phyloP scores from a whole-genome alignment of 2,797 vertebrate genomes.

The Antennarius maculatus region DNA sequence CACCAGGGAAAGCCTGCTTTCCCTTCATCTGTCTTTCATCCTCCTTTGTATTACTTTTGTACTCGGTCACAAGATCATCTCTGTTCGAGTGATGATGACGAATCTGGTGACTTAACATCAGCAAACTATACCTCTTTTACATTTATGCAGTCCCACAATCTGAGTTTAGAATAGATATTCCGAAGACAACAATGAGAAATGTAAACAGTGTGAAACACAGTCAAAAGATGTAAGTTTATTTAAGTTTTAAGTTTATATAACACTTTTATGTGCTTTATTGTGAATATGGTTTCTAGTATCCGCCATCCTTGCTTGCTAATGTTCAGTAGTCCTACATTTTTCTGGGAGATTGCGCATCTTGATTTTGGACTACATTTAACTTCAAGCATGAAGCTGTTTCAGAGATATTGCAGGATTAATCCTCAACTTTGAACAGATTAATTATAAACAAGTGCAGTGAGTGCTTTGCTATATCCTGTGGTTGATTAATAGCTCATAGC shows the following conservation, averaged over 20 bases:
- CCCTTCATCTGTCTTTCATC: conserved; percentile 11
- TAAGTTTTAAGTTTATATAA: conserved; percentile 8
- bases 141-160: neutral
- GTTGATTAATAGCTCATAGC: neutral
- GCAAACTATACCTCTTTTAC: too few species aligned
- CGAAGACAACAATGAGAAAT: neutral
- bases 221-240: neutral
- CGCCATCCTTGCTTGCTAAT: neutral
- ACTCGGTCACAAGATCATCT: neutral
- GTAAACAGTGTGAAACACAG: neutral
- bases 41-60: neutral
- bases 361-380: too few species aligned
- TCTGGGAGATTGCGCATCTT: too few species aligned
- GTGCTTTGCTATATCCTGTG: neutral
- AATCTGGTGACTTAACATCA: too few species aligned
- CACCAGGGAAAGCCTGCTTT: conserved; percentile 16
- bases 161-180: too few species aligned
- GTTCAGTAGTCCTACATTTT: too few species aligned
- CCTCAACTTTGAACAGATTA: neutral
- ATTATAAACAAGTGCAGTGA: neutral
- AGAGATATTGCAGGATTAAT: too few species aligned
- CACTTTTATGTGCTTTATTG: neutral
- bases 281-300: conserved; percentile 9
- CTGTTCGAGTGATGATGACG: conserved; percentile 1
- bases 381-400: too few species aligned